Evolutionary conservation across 2,888 invertebrate species (phyloP), one percentile per base, ranked within the genome.

Genomic region (Psylliodes chrysocephalus): DNA sequence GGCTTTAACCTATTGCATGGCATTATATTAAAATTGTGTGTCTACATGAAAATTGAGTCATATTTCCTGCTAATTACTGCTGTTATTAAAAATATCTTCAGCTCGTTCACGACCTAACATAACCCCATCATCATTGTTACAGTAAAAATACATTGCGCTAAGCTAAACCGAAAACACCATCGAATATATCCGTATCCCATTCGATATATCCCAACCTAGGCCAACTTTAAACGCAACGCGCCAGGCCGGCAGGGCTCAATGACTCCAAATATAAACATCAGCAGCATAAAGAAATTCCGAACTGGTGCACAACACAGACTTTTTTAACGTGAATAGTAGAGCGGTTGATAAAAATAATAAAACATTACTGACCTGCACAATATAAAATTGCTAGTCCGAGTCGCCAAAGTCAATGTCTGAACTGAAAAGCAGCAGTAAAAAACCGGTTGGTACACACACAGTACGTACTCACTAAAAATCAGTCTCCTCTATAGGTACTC

Each of bases 331-430:
- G 75, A 75, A 70, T 77, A 78, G 78, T 78, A 77, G 61, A 70
- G 61, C 67, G 70, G 71, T 75, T 75, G 79, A 79, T 80, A 80
- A 80, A 81, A 81, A 81, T 79, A 80, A 81, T 79, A 80, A 80
- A 80, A 79, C 78, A 78, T 75, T 75, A 79, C 80, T 81, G 81
- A 81, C 81, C 80, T 79, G 80, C 78, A 77, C 81, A 81, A 81
- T 79, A 79, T 79, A 79, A 81, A 79, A 80, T 79, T 75, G 77
- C 77, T 72, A 72, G 77, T 67, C 67, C 69, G 60, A 71, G 68
- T 67, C 64, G 67, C 69, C 57, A 68, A 69, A 71, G 69, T 75
- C 73, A 73, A 77, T 72, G 77, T 73, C 75, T 76, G 76, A 71
- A 74, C 75, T 75, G 71, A 76, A 75, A 77, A 76, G 74, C 77